Conservation (phyloP, 2,113 vertebrate species). For the Stigmatopora argus region DNA sequence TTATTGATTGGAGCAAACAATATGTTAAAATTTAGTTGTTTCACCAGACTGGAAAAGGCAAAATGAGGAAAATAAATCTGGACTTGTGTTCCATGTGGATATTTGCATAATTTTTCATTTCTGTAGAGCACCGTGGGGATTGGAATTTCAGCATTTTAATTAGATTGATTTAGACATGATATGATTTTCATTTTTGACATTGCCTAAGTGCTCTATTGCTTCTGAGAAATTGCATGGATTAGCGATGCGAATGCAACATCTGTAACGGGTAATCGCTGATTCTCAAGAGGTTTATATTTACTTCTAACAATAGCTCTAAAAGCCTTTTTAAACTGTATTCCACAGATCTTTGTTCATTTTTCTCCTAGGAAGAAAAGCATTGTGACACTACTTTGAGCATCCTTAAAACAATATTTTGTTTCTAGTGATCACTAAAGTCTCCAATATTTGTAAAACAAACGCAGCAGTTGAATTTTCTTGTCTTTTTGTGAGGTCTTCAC, state of each 20-base stretch:
- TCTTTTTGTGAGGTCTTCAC: background rate
- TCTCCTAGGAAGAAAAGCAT: background rate
- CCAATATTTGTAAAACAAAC: background rate
- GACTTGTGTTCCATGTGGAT: background rate
- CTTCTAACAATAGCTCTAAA: background rate
- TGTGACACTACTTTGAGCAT: background rate
- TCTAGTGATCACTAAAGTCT: background rate
- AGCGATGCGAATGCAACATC: background rate
- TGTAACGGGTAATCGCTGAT: background rate
- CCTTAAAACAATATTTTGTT: background rate
- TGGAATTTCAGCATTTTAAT: background rate
- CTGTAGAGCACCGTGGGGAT: background rate
- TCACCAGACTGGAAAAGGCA: background rate
- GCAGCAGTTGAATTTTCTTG: background rate
- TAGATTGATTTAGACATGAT: background rate
- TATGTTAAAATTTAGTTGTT: background rate
- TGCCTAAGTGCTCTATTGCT: background rate
- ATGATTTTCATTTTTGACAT: background rate
- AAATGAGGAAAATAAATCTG: background rate
- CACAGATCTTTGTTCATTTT: background rate
- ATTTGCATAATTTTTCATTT: constrained; percentile 1
- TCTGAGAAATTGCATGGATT: background rate
- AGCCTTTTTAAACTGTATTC: background rate
- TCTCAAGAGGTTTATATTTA: background rate
- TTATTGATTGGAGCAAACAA: constrained; percentile 1